Evolutionary conservation across 2,888 invertebrate genomes (phyloP), one percentile per base, ranked within the genome.

Genomic region (Ophioninae sp.): DNA sequence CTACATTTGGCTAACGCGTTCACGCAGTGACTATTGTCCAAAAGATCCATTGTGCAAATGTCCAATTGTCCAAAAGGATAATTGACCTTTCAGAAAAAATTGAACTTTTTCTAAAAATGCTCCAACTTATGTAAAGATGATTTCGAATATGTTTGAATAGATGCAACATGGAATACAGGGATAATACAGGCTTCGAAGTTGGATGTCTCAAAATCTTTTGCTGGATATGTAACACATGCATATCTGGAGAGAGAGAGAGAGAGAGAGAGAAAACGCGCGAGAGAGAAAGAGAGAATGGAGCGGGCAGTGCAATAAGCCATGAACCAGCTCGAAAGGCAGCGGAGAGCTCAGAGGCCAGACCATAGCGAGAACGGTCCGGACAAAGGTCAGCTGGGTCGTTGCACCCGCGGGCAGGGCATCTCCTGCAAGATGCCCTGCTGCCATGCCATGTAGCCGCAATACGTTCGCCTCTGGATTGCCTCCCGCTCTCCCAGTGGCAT

Each of bases 361-460:
- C 86, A 88, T 90, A 91, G 91, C 90, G 89, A 89, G 88, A 91
- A 90, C 89, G 87, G 90, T 87, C 90, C 91, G 92, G 91, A 90
- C 92, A 91, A 92, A 92, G 92, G 92, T 92, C 92, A 92, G 88
- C 84, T 78, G 91, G 91, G 92, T 92, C 92, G 91, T 91, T 92
- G 92, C 92, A 91, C 92, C 91, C 92, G 92, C 91, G 91, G 91
- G 90, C 90, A 90, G 91, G 91, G 90, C 92, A 91, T 90, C 86
- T 85, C 80, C 79, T 51, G 77, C 81, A 64, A 74, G 85, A 83
- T 86, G 92, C 90, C 91, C 92, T 90, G 90, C 90, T 90, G 90
- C 91, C 90, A 91, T 88, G 86, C 88, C 87, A 86, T 86, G 89
- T 88, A 85, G 87, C 87, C 22, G 59, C 51, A 17, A 17, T 87